Percentiles rank a stretch among this genome's conserved stretches.
Evolutionary conservation across 1,140 invertebrate species (phyloP).

Genomic region (Macrocentrus cingulum): DNA sequence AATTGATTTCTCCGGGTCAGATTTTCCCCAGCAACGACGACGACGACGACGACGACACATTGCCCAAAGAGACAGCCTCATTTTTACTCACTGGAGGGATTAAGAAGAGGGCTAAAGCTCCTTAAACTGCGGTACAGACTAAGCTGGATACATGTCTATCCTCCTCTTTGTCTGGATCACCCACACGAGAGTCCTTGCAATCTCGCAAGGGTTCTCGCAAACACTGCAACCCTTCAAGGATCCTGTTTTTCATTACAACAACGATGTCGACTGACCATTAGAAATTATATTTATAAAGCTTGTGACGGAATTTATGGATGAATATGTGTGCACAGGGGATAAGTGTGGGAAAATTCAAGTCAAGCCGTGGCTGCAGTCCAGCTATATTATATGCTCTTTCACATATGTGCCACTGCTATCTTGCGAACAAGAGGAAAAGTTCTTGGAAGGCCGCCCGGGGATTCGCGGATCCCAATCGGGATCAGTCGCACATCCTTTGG

Average conservation of each 20-base stretch:
- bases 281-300: no score
- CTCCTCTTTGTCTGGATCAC: slow-evolving; percentile 36
- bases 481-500: slow-evolving; percentile 53
- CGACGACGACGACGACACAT: no score
- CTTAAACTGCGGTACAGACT: slow-evolving; percentile 56
- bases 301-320: no score
- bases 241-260: no score
- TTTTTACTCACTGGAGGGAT: slow-evolving; percentile 55
- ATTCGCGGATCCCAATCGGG: slow-evolving; percentile 47
- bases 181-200: no score
- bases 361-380: slow-evolving; percentile 35
- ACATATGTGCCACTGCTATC: slow-evolving; percentile 24
- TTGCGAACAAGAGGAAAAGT: slow-evolving; percentile 55
- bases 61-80: slow-evolving; percentile 29
- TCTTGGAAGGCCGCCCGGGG: slow-evolving; percentile 34
- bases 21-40: background rate
- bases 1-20: no score
- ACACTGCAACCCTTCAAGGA: no score
- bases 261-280: no score
- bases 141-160: slow-evolving; percentile 57
- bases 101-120: slow-evolving; percentile 58
- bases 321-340: no score
- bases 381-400: background rate
- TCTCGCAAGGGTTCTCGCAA: no score
- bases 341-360: slow-evolving; percentile 52